Conservation (phyloP, 2,888 invertebrate species). For the Stomorhina lunata region DNA sequence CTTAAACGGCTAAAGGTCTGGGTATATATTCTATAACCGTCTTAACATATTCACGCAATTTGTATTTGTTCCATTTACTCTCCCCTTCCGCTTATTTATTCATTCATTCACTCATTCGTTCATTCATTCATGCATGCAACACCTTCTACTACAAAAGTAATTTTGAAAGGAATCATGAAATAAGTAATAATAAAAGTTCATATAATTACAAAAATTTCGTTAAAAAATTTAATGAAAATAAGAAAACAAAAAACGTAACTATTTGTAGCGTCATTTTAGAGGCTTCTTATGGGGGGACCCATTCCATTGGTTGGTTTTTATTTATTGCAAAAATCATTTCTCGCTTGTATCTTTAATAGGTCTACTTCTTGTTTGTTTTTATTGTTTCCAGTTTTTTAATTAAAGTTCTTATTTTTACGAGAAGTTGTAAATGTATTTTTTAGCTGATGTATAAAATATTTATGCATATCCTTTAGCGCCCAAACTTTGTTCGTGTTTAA, state of each 20-base stretch:
- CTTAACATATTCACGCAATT: constrained; percentile 10
- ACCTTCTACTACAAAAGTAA: constrained; percentile 13
- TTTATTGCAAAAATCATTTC: neutral
- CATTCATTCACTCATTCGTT: neutral
- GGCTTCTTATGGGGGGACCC: neutral
- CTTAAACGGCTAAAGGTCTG: constrained; percentile 18
- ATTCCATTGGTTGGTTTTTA: neutral
- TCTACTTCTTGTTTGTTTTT: neutral
- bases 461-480: neutral
- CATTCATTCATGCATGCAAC: constrained; percentile 20
- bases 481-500: neutral
- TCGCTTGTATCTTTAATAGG: neutral
- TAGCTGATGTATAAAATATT: neutral
- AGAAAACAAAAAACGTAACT: neutral
- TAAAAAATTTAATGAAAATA: neutral
- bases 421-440: neutral
- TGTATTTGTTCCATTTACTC: neutral
- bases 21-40: neutral
- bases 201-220: constrained; percentile 14
- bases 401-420: neutral
- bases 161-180: constrained; percentile 25
- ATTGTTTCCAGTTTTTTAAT: neutral
- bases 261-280: neutral
- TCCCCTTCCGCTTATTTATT: neutral
- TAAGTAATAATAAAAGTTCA: constrained; percentile 30